A percentile compares a stretch with the other conserved stretches of the same genome.
Conservation (phyloP, 2,888 invertebrate genomes). For the Alloplasta piceator region DNA sequence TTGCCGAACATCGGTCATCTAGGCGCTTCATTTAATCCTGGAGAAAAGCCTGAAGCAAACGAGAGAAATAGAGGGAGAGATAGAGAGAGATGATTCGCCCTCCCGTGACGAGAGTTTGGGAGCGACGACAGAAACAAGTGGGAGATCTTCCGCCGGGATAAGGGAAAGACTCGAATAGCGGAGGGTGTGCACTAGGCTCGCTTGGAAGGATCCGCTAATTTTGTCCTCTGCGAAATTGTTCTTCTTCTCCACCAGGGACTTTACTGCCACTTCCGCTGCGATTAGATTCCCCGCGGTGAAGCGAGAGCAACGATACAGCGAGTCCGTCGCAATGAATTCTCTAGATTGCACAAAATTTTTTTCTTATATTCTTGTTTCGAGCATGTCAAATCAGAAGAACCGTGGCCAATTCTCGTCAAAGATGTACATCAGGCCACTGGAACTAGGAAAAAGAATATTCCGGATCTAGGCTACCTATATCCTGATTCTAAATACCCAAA, state of each 20-base stretch:
- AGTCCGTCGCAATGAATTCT: slow-evolving; percentile 63
- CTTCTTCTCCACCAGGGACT: slow-evolving; percentile 58
- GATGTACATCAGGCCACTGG: too few species aligned
- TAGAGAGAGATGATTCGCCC: slow-evolving; percentile 30
- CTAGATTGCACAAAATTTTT: slow-evolving; percentile 49
- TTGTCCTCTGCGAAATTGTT: slow-evolving; percentile 72
- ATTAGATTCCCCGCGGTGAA: slow-evolving; percentile 64
- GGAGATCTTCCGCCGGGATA: slow-evolving; percentile 79
- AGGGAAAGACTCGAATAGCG: slow-evolving; percentile 65
- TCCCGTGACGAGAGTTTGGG: slow-evolving; percentile 55
- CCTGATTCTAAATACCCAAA: too few species aligned
- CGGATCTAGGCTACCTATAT: too few species aligned
- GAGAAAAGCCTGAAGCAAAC: slow-evolving; percentile 73
- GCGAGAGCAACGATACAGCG: background rate
- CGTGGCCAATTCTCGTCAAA: too few species aligned
- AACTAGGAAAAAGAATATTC: too few species aligned
- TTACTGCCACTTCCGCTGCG: slow-evolving; percentile 70
- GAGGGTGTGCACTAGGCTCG: slow-evolving; percentile 62
- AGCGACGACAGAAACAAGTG: slow-evolving; percentile 66
- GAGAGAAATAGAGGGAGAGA: slow-evolving; percentile 23
- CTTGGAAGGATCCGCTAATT: slow-evolving; percentile 78
- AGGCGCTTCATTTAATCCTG: slow-evolving; percentile 82
- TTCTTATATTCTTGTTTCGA: background rate
- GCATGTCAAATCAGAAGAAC: too few species aligned
- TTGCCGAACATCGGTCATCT: slow-evolving; percentile 81